Percentiles rank a stretch among this genome's conserved stretches.
Evolutionary conservation across 2,888 invertebrate species (phyloP).

Genomic region (Lathronympha strigana): DNA sequence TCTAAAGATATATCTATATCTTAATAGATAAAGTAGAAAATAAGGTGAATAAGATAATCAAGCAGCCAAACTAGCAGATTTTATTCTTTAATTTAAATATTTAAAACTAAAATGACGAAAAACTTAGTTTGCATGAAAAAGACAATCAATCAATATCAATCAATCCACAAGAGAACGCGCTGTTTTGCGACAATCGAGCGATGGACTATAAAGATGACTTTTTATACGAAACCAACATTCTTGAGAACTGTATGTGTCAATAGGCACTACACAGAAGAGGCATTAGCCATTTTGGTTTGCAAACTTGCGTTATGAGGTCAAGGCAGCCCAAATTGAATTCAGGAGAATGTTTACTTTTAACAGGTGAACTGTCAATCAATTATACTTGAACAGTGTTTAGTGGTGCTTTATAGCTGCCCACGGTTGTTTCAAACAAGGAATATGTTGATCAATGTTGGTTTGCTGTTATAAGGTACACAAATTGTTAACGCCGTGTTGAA

Average conservation of each 20-base stretch:
- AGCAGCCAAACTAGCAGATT: too few relatives aligned
- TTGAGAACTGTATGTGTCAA: slow-evolving; percentile 9
- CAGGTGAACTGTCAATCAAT: neutral
- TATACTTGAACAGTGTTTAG: neutral
- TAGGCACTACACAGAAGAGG: slow-evolving; percentile 6
- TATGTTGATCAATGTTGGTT: slow-evolving; percentile 1
- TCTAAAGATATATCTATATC: too few relatives aligned
- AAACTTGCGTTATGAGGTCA: slow-evolving; percentile 15
- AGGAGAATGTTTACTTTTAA: slow-evolving; percentile 15
- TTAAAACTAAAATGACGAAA: too few relatives aligned
- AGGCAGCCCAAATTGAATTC: slow-evolving; percentile 6
- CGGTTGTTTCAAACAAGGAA: slow-evolving; percentile 6
- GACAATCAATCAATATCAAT: neutral
- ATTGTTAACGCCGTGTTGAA: neutral
- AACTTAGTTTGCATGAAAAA: neutral
- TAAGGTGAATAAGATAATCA: too few relatives aligned
- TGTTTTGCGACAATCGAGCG: neutral
- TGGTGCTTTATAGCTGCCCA: slow-evolving; percentile 9
- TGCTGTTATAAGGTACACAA: neutral
- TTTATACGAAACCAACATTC: neutral
- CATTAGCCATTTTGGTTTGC: slow-evolving; percentile 22
- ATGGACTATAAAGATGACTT: slow-evolving; percentile 5
- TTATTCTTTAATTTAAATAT: too few relatives aligned
- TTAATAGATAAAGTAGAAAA: too few relatives aligned
- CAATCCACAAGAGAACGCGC: neutral